These are phyloP conservation scores for Labrus mixtus DNA, from an alignment of 2,113 vertebrate species.

Conservation along the genomic window DNA sequence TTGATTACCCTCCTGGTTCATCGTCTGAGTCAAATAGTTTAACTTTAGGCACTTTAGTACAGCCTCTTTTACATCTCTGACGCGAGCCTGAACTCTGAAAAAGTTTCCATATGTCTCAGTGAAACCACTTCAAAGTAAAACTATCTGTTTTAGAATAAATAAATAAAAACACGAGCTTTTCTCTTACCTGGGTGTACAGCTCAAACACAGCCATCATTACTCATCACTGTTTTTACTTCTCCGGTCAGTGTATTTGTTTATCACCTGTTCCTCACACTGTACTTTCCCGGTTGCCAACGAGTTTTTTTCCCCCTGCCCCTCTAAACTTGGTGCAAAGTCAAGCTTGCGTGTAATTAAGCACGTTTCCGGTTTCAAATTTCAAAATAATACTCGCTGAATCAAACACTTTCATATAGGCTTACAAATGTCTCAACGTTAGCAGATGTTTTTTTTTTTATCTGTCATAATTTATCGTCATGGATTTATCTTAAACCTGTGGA, in stretches of 20 bases:
- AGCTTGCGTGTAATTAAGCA: neutral
- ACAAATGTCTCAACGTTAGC: neutral
- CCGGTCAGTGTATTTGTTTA: slow-evolving; percentile 1
- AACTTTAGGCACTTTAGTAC: neutral
- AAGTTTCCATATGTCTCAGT: slow-evolving; percentile 72
- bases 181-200: slow-evolving; percentile 92
- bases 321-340: slow-evolving; percentile 10
- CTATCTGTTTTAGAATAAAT: neutral
- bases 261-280: slow-evolving; percentile 28
- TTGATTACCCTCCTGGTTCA: neutral
- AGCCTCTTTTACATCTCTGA: neutral
- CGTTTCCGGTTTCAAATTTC: neutral
- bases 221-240: slow-evolving; percentile 38
- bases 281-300: slow-evolving; percentile 40
- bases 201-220: slow-evolving; percentile 88
- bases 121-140: neutral
- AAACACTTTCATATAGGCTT: neutral
- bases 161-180: neutral
- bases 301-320: slow-evolving; percentile 1
- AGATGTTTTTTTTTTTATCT: too few relatives aligned
- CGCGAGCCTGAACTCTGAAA: neutral
- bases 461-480: too few relatives aligned
- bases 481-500: too few relatives aligned
- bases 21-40: too few relatives aligned
- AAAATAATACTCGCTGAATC: slow-evolving; percentile 36